Evolutionary conservation across 2,113 vertebrate genomes (phyloP), one percentile per base, ranked within the genome.

Genomic region (Gambusia affinis): DNA sequence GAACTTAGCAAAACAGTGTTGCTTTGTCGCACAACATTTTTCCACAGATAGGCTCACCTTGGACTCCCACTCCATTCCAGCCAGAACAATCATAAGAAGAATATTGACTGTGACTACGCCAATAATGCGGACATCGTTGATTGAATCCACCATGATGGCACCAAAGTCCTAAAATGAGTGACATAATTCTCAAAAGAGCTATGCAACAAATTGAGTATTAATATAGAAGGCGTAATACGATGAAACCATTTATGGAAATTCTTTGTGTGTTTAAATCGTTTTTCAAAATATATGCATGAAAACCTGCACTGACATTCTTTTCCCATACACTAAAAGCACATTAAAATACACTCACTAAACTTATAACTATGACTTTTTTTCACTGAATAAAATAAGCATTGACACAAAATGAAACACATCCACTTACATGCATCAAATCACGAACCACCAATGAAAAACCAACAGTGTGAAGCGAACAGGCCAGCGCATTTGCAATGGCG

Each of bases 41-140:
- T 5, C 19, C 19, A 10, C 15, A 14, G 8, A 35, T 10, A n/a
- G 8, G 14, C 44, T 72, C 77, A 93, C 92, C 92, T 95, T 94
- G 11, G 92, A 91, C 69, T 93, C 91, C 95, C 94, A 95, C 78
- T 93, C 91, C 91, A 95, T 91, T 67, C 93, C 91, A 65, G 92
- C 93, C 81, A 94, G 31, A 28, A 90, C 91, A 28, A 95, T 88
- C 42, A 92, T 65, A 28, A 95, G 85, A 44, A 95, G 91, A 37
- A 85, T 0, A 0, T 89, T 94, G 64, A 94, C 64, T 0, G 92
- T 95, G 78, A 94, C 76, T 54, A 93, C 75, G 0, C 92, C 92
- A 30, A 94, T 67, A 1, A 95, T 93, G 10, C 90, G 81, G 15
- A 94, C 88, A 12, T 94, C 92, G 4, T 94, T 95, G 51, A 70